A percentile compares a stretch with the other conserved stretches of the same genome.
Evolutionary conservation across 2,113 vertebrate species (phyloP).

Genomic region (Onychorhynchus coronatus): DNA sequence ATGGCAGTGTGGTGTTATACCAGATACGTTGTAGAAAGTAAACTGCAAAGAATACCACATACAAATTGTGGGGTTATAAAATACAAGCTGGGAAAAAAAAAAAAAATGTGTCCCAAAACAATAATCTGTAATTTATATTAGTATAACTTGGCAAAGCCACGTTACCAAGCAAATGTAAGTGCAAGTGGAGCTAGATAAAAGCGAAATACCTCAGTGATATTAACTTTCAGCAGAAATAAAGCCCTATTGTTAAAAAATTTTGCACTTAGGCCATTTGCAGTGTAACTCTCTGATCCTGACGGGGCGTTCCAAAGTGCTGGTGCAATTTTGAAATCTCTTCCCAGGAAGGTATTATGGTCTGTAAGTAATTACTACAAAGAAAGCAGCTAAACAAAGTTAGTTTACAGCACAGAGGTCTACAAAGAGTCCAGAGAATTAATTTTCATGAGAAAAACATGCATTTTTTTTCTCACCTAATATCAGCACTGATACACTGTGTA

Average conservation of each 20-base stretch:
- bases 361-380: slow-evolving; percentile 2
- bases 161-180: not conserved
- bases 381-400: not conserved
- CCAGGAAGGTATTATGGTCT: not conserved
- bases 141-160: not conserved
- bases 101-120: not conserved
- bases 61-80: slow-evolving; percentile 8
- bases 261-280: not conserved
- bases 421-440: not conserved
- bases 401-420: not conserved
- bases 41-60: not conserved
- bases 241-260: slow-evolving; percentile 7
- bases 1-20: slow-evolving; percentile 4
- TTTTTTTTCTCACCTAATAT: not conserved
- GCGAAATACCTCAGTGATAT: not conserved
- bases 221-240: slow-evolving; percentile 35
- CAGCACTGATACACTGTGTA: not conserved
- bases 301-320: not conserved
- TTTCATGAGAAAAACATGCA: not conserved
- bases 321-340: slow-evolving; percentile 3
- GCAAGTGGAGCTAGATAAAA: slow-evolving; percentile 4
- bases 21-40: not conserved
- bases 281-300: not conserved
- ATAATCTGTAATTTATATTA: slow-evolving; percentile 35
- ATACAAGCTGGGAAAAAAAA: not conserved